These are phyloP conservation scores for Drosophila phalerata DNA, from an alignment of 2,888 invertebrate genomes.

Conservation along the genomic window DNA sequence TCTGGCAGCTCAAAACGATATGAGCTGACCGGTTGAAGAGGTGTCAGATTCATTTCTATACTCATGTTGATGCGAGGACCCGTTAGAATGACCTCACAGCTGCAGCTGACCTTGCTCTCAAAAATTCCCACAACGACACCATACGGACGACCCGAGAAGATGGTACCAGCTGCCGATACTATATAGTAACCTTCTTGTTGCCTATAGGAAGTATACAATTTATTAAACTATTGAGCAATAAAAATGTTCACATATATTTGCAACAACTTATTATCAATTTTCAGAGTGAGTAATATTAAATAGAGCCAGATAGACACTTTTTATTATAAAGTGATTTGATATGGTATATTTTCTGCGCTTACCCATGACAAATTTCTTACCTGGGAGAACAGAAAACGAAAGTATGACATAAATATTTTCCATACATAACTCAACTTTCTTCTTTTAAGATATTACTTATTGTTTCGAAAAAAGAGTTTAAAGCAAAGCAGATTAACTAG, in stretches of 20 bases:
- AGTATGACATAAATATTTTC: not conserved
- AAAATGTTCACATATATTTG: too few relatives aligned
- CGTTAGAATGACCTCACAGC: slow-evolving; percentile 18
- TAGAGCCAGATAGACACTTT: too few relatives aligned
- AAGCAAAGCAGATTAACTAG: too few relatives aligned
- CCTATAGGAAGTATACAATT: not conserved
- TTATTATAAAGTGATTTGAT: not conserved
- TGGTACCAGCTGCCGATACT: slow-evolving; percentile 24
- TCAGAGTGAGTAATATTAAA: too few relatives aligned
- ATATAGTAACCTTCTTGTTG: slow-evolving; percentile 11
- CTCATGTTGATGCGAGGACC: slow-evolving; percentile 21
- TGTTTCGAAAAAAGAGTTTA: too few relatives aligned
- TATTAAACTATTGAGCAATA: not conserved
- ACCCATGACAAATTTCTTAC: not conserved
- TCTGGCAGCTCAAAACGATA: slow-evolving; percentile 34
- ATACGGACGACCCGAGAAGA: slow-evolving; percentile 35
- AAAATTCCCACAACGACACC: slow-evolving; percentile 32
- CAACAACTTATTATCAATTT: too few relatives aligned
- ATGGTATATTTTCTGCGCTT: not conserved
- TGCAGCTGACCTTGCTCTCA: slow-evolving; percentile 14
- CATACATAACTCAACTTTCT: not conserved
- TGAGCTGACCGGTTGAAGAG: not conserved
- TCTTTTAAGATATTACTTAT: too few relatives aligned
- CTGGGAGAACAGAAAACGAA: not conserved
- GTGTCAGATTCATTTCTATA: slow-evolving; percentile 23